phyloP scores from a whole-genome alignment of 2,888 invertebrate species.

The Tetrapedia diversipes region DNA sequence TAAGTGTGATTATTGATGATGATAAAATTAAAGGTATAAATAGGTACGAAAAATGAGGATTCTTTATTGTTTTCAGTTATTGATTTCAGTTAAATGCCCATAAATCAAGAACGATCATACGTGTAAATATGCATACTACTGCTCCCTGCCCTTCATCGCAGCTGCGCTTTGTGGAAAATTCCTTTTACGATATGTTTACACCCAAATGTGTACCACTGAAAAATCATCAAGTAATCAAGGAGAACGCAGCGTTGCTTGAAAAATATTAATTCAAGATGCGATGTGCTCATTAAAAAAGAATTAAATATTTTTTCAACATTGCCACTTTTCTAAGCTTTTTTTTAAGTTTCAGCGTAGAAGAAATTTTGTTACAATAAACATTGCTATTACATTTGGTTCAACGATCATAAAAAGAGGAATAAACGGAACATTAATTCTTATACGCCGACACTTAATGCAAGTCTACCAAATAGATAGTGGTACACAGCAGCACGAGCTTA shows the following conservation, averaged over 20 bases:
- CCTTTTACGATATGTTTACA: conserved; percentile 57
- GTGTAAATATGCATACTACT: conserved; percentile 71
- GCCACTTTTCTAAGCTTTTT: not conserved
- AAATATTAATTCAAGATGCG: conserved; percentile 14
- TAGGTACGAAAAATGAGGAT: not conserved
- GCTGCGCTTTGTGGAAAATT: conserved; percentile 56
- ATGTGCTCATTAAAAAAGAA: conserved; percentile 1
- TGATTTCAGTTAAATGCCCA: conserved; percentile 53
- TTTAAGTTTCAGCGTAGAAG: not conserved
- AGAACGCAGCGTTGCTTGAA: conserved; percentile 1
- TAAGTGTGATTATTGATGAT: not conserved
- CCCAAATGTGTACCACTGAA: conserved; percentile 56
- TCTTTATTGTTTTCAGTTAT: conserved; percentile 47
- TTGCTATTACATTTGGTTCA: not conserved
- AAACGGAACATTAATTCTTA: not conserved
- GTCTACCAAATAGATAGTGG: conserved; percentile 12
- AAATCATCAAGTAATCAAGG: conserved; percentile 50
- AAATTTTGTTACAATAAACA: not conserved
- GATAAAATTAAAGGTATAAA: not conserved
- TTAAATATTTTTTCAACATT: not conserved
- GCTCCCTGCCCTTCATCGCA: conserved; percentile 46
- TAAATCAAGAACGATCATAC: conserved; percentile 72
- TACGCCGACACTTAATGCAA: conserved; percentile 24
- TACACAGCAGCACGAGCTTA: conserved; percentile 48
- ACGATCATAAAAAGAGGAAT: not conserved